Evolutionary conservation across 2,797 vertebrate species (phyloP).

Genomic region (Neosilurus mollespiculum): DNA sequence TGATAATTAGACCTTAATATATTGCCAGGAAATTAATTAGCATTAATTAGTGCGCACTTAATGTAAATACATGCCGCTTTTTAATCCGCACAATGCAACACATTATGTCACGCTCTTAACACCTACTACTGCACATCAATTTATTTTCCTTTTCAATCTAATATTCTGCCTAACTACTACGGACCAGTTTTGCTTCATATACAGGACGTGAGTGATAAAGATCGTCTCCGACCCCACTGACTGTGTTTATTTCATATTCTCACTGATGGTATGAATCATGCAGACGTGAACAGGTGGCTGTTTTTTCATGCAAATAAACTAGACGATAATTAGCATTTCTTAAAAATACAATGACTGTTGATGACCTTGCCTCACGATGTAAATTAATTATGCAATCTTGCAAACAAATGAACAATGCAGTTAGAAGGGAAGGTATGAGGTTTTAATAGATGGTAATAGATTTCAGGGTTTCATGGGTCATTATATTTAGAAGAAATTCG

Average conservation of each 20-base stretch:
- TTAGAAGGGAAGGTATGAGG: background rate
- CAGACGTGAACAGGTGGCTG: background rate
- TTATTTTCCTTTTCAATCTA: background rate
- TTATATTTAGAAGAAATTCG: background rate
- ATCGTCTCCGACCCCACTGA: background rate
- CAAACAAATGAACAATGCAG: background rate
- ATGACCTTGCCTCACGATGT: background rate
- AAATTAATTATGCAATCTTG: background rate
- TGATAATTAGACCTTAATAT: background rate
- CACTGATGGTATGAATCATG: background rate
- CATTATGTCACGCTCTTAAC: too few species aligned
- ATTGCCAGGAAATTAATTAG: background rate
- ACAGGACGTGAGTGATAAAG: background rate
- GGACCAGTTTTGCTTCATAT: background rate
- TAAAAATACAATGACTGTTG: background rate
- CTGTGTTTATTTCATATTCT: background rate
- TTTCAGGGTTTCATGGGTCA: background rate
- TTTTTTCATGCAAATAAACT: conserved; percentile 11
- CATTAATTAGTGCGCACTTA: background rate
- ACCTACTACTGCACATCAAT: background rate
- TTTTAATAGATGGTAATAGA: background rate
- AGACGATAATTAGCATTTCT: background rate
- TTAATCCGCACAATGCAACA: background rate
- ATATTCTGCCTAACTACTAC: background rate
- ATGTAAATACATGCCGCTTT: background rate